Conservation (phyloP, 1,140 invertebrate species). For the Drosophila simulans region DNA sequence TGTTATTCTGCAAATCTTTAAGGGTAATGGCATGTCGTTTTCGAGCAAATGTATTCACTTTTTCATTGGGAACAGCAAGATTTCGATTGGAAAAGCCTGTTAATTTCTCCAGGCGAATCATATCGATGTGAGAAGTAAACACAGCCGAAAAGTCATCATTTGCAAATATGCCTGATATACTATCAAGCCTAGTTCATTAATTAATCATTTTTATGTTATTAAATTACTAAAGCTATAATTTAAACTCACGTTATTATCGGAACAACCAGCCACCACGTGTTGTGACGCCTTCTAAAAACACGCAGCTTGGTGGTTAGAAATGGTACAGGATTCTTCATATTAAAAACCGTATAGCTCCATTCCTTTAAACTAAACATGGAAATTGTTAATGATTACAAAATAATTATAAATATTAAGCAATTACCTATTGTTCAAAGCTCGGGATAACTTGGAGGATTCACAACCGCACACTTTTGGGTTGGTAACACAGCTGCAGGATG, state of each 20-base stretch:
- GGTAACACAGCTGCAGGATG: conserved; percentile 30
- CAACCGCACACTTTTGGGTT: conserved; percentile 34
- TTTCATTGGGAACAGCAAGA: conserved; percentile 21
- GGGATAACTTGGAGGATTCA: conserved; percentile 10
- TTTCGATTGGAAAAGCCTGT: conserved; percentile 19
- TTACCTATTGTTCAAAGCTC: not conserved
- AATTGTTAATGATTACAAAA: not conserved
- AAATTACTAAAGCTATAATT: too few species aligned
- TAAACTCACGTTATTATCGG: conserved; percentile 43
- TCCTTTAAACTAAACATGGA: conserved; percentile 10
- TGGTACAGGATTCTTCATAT: conserved; percentile 38
- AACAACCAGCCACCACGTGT: conserved; percentile 57
- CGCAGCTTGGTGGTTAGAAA: conserved; percentile 47
- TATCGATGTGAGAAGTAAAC: conserved; percentile 36
- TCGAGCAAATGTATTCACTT: not conserved
- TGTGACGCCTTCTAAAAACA: conserved; percentile 46
- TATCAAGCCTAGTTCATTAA: conserved; percentile 44
- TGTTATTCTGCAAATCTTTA: not conserved
- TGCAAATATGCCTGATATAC: conserved; percentile 50
- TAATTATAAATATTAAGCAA: too few species aligned
- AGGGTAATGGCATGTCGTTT: not conserved
- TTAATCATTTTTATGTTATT: not conserved
- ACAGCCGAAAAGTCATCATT: conserved; percentile 47
- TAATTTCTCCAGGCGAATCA: conserved; percentile 26
- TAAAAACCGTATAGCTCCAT: conserved; percentile 27